A percentile compares a stretch with the other conserved stretches of the same genome.
Evolutionary conservation across 1,140 invertebrate genomes (phyloP).

Genomic region (Batillaria attramentaria): DNA sequence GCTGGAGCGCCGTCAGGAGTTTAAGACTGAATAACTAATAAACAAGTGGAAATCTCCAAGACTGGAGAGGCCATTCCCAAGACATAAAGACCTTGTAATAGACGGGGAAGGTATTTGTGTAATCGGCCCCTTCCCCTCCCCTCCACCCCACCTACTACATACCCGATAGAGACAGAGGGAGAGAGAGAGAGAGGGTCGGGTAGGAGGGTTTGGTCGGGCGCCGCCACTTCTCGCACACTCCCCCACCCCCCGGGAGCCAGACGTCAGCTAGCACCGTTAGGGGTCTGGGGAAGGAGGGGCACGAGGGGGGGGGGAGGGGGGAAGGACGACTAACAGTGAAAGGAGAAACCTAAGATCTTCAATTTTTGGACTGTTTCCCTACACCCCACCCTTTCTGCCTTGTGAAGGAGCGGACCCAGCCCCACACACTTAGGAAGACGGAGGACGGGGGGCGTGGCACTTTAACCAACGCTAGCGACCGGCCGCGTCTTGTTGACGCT

Average conservation of each 20-base stretch:
- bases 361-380: not conserved
- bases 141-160: not conserved
- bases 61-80: not conserved
- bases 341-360: not conserved
- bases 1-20: constrained; percentile 13
- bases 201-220: too few relatives aligned
- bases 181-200: too few relatives aligned
- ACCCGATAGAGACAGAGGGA: not conserved
- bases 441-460: constrained; percentile 3
- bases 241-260: not conserved
- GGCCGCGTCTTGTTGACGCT: not conserved
- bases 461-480: not conserved
- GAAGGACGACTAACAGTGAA: not conserved
- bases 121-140: not conserved
- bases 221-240: not conserved
- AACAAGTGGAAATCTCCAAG: constrained; percentile 23
- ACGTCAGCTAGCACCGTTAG: not conserved
- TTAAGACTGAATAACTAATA: constrained; percentile 27
- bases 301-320: not conserved
- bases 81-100: constrained; percentile 20
- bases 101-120: constrained; percentile 17
- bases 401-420: not conserved
- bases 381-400: too few relatives aligned
- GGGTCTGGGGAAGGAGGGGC: not conserved
- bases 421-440: not conserved